Base-by-base conservation (phyloP, 2,888 invertebrate genomes). In the Bombylius discolor region DNA sequence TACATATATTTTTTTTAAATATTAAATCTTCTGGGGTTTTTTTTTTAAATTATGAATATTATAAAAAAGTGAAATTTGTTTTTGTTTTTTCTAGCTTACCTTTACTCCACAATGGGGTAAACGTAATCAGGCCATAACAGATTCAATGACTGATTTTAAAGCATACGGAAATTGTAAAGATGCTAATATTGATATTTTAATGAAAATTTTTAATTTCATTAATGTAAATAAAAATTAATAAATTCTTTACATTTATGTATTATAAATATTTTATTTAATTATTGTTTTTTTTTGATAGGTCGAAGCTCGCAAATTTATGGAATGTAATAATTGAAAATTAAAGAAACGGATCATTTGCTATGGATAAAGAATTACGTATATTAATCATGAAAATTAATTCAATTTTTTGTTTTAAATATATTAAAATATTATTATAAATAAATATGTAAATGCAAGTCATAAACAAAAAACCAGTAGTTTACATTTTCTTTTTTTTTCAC, bases 161-260 rank as follows among this genome's bases (percentile, higher is more conserved):
- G 11, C 9, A 50, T 36, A 12, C 5, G 66, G 65, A 34, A 71
- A 66, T 51, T 73, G 72, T 57, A 70, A 68, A 51, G 64, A 66
- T 32, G 68, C 72, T 7, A 68, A 69, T 51, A 23, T 23, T 3
- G 73, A 73, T 56, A 70, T 70, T 65, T 61, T 73, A 8, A 59
- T 72, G 60, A 68, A 71, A 49, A 72, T 73, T 59, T 71, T 73
- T 57, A 68, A 68, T 31, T 72, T 67, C 60, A 68, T 73, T 5
- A 71, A 68, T 64, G 69, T 68, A 53, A 51, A 13, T 49, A 11
- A 36, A 23, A 23, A 23, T 23, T 23, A 1, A 23, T 23, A 23
- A 23, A 23, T 23, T 23, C 23, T 23, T 23, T 23, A 23, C 1
- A 23, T 23, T 23, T 23, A 23, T 23, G 23, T 23, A 23, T 23